A percentile compares a stretch with the other conserved stretches of the same genome.
These are phyloP conservation scores for Eunapius fragilis DNA, from an alignment of 37 sponge, comb jelly and placozoan species.

Conservation along the genomic window DNA sequence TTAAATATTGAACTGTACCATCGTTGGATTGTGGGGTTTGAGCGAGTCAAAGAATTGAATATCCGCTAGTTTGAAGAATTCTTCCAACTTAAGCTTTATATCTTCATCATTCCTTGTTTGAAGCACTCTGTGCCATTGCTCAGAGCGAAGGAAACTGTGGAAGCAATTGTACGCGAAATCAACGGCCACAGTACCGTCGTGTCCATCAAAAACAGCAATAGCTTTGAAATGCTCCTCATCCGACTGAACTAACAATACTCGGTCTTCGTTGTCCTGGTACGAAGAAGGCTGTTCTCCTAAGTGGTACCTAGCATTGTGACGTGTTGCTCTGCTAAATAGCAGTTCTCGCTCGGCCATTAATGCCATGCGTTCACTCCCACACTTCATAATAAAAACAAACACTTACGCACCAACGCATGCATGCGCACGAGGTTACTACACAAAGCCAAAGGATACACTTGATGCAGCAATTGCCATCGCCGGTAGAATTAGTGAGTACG, in stretches of 20 bases:
- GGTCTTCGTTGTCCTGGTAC: conserved; percentile 74
- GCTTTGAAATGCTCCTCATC: conserved; percentile 26
- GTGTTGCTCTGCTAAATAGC: conserved; percentile 20
- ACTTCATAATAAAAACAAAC: background rate
- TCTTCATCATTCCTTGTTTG: background rate
- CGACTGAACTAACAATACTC: background rate
- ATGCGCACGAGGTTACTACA: no score
- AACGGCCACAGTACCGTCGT: conserved; percentile 85
- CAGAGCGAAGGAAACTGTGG: conserved; percentile 8
- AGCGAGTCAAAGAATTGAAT: conserved; percentile 62
- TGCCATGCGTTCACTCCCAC: background rate
- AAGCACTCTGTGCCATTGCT: conserved; percentile 14
- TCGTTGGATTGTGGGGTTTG: background rate
- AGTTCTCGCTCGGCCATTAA: background rate
- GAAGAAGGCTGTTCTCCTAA: background rate
- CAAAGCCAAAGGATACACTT: no score
- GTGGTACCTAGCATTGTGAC: conserved; percentile 61
- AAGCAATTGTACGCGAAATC: conserved; percentile 62
- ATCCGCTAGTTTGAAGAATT: conserved; percentile 63
- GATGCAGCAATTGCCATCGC: no score
- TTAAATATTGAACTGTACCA: background rate
- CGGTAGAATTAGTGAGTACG: no score
- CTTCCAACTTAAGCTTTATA: conserved; percentile 5
- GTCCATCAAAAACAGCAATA: conserved; percentile 93
- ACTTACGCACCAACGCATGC: no score